Percentiles rank a stretch among this genome's conserved stretches.
Conservation (phyloP, 2,113 vertebrate species). For the Centropristis striata region DNA sequence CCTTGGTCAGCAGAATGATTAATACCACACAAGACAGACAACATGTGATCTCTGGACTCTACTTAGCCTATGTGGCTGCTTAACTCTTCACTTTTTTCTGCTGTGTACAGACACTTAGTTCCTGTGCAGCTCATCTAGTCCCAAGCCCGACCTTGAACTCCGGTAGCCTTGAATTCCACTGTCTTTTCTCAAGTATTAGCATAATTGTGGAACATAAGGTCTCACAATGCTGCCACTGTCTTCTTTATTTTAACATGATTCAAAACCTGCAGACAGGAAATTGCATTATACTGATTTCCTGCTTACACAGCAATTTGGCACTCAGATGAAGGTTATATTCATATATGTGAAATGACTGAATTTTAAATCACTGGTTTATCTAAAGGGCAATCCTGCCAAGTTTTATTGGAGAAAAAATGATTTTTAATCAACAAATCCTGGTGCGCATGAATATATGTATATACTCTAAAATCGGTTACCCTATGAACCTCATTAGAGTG, state of each 20-base stretch:
- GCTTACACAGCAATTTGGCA: background rate
- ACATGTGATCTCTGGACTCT: slow-evolving; percentile 78
- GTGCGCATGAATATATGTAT: slow-evolving; percentile 6
- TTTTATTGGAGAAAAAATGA: background rate
- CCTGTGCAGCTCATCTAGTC: slow-evolving; percentile 47
- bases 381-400: background rate
- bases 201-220: background rate
- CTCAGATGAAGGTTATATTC: background rate
- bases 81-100: slow-evolving; percentile 73
- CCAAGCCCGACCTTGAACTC: slow-evolving; percentile 48
- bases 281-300: background rate
- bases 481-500: slow-evolving; percentile 55
- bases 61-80: slow-evolving; percentile 70
- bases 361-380: background rate
- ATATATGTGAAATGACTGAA: background rate
- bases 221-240: too few relatives aligned
- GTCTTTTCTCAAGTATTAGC: slow-evolving; percentile 1
- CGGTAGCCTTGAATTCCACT: slow-evolving; percentile 4
- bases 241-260: background rate
- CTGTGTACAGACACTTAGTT: slow-evolving; percentile 58
- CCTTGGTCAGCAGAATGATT: slow-evolving; percentile 77
- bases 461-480: slow-evolving; percentile 44
- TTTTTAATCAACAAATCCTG: background rate
- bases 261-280: background rate
- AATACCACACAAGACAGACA: slow-evolving; percentile 63